Percentiles rank a stretch among this genome's conserved stretches.
phyloP scores from a whole-genome alignment of 2,797 vertebrate genomes.

The Cheracebus regulus region DNA sequence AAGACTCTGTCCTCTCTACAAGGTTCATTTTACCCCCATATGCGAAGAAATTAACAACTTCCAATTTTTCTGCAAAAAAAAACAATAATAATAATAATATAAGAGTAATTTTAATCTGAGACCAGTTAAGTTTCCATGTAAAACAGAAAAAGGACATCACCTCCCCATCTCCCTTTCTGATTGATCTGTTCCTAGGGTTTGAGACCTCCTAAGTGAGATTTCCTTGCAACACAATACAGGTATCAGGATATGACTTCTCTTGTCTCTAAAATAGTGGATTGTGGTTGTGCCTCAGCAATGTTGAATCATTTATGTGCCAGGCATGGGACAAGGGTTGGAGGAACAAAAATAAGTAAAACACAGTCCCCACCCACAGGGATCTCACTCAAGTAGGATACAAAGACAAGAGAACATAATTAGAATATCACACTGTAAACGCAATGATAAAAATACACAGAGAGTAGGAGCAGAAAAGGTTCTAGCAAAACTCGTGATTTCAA shows the following conservation, averaged over 20 bases:
- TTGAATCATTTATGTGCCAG: neutral
- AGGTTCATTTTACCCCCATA: neutral
- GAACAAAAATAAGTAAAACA: conserved; percentile 49
- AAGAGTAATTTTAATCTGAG: neutral
- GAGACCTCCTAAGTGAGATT: neutral
- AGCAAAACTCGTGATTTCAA: conserved; percentile 15
- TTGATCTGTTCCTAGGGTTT: neutral
- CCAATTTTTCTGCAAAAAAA: neutral
- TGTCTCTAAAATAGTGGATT: neutral
- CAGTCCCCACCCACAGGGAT: neutral
- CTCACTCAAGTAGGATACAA: conserved; percentile 13
- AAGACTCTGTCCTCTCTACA: neutral
- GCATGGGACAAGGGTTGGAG: neutral
- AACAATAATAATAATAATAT: neutral
- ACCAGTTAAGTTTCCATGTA: neutral
- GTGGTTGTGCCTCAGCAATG: neutral
- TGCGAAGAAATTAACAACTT: conserved; percentile 1
- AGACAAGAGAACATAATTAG: conserved; percentile 25
- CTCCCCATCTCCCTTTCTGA: neutral
- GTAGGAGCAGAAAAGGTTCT: neutral
- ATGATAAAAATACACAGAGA: conserved; percentile 35
- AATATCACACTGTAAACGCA: neutral
- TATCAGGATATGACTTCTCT: neutral
- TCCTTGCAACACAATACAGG: neutral
- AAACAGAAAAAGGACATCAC: neutral